phyloP scores from a whole-genome alignment of 2,888 invertebrate species.

The Lomographa bimaculata region DNA sequence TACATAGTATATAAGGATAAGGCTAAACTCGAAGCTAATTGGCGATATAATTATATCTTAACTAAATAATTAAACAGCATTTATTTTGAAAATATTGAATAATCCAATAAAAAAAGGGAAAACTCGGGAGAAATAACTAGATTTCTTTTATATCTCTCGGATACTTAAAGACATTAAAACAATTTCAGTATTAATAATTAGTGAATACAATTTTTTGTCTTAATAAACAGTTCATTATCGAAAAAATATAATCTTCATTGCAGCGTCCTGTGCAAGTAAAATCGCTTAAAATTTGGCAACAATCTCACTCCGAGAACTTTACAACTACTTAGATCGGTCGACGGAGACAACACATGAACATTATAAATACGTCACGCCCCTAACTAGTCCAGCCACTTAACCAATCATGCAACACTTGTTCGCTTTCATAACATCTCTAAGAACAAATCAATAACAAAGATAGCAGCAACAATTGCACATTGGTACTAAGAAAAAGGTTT shows the following conservation, averaged over 20 bases:
- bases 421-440: neutral
- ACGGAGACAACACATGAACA: constrained; percentile 33
- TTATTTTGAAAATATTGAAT: neutral
- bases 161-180: constrained; percentile 2
- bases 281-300: constrained; percentile 64
- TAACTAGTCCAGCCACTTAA: neutral
- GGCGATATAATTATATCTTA: constrained; percentile 29
- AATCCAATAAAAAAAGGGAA: neutral
- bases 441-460: constrained; percentile 4
- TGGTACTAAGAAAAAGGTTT: neutral
- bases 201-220: neutral
- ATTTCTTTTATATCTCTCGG: constrained; percentile 1
- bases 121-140: neutral
- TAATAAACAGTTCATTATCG: constrained; percentile 38
- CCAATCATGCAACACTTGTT: constrained; percentile 6
- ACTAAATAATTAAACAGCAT: constrained; percentile 6
- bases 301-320: constrained; percentile 41
- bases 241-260: constrained; percentile 48
- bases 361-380: constrained; percentile 9
- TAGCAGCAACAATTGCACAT: constrained; percentile 2
- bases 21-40: constrained; percentile 42
- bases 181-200: neutral
- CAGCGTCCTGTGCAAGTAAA: constrained; percentile 32
- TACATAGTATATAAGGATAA: constrained; percentile 28
- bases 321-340: constrained; percentile 21